Base-by-base conservation (phyloP, 1,140 invertebrate genomes). In the Druon quercuslanigerum region DNA sequence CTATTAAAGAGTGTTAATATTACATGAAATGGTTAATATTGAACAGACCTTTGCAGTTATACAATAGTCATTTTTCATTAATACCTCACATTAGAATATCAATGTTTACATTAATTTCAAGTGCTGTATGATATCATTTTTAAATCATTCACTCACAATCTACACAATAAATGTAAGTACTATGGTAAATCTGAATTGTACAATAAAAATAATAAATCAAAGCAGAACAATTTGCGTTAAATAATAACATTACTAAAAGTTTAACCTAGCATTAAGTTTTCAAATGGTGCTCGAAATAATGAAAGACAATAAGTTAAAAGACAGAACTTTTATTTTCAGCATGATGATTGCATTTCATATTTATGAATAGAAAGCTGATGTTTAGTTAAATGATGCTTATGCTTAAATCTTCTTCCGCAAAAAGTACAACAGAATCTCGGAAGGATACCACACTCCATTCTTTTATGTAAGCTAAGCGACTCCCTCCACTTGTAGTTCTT, bases 371-470 rank as follows among this genome's bases (percentile, higher is more conserved):
- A 82, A 60, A 50, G 73, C 5, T 79, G 56, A 75, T 91, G 90
- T 60, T 87, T 87, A 19, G 79, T 66, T 16, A 91, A 57, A 54
- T 88, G 84, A 60, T 90, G 89, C 33, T 87, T 86, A 72, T 83
- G 80, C 16, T 83, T 86, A 76, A 90, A 88, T 57, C 79, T 75
- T 80, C 82, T 81, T 33, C 83, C 82, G 77, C 91, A 92, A 71
- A 86, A 85, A 50, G 79, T 71, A 72, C 91, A 92, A n/a, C 84
- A 73, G 80, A 91, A 91, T 75, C 82, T 85, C 20, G 89, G 90
- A 73, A 89, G 85, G 81, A 91, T 91, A 73, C 89, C 90, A 82
- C 91, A 92, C 76, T 89, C 87, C 74, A 89, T 88, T 46, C 88
- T 89, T 75, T 87, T 87, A 56, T 82, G 83, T 6, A 82, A 72